Base-by-base conservation (phyloP, 2,888 invertebrate genomes). In the Nomada lathburiana region DNA sequence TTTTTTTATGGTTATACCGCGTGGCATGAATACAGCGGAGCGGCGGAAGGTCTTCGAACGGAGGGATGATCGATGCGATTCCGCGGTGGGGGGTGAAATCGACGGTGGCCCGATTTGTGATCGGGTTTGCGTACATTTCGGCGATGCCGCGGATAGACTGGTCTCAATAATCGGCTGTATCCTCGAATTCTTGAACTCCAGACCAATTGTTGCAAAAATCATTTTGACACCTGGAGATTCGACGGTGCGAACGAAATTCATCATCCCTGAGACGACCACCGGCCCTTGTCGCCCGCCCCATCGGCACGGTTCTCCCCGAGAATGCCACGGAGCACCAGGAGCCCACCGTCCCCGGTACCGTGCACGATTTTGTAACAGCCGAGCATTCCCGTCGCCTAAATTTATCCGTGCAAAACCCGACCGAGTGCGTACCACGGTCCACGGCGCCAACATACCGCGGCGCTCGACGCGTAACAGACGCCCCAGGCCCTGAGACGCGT, bases 401-500 rank as follows among this genome's bases (percentile, higher is more conserved):
- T 64, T 79, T 70, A 44, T 64, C 69, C 59, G 53, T 36, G 11
- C 77, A 52, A 44, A 59, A 64, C 70, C 70, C 50, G 64, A 29
- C 50, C 44, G 69, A 5, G 18, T 52, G 9, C 11, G 5, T 11
- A 23, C 26, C 26, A 7, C 47, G 62, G 59, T 47, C 62, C 26
- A 18, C 23, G 79, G 77, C 77, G 77, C 69, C 69, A 64, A 79
- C 76, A 79, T 70, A 53, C 76, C 55, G 11, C 10, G 50, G n/a
- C 53, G 77, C 62, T 50, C 50, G 36, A 52, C 23, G 68, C n/a
- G 57, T 70, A 83, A 83, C 65, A 69, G 68, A 81, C 70, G 73
- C 63, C 68, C 36, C 59, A 60, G 60, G 50, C 62, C 74, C 63
- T 68, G 63, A 63, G 77, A 78, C 77, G 80, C 80, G 85, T 83